Evolutionary conservation across 2,113 vertebrate genomes (phyloP).

Genomic region (Ptyas mucosa): DNA sequence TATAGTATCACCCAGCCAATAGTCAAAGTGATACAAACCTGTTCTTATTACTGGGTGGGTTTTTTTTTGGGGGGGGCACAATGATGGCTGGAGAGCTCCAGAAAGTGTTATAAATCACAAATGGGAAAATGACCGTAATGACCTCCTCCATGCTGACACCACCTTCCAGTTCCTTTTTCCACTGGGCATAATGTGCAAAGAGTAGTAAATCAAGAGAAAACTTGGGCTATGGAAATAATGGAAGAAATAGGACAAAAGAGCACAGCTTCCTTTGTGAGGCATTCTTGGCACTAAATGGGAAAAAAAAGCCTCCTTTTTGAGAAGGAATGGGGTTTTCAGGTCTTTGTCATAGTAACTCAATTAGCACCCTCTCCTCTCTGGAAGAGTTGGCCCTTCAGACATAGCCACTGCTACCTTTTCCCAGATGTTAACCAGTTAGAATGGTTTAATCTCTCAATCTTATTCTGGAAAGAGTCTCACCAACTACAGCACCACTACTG

Average conservation of each 20-base stretch:
- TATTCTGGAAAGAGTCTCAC: not conserved
- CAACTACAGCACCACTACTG: not conserved
- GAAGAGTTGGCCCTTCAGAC: not conserved
- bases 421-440: not conserved
- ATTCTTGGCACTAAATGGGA: conserved; percentile 30
- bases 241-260: conserved; percentile 14
- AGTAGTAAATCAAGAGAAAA: conserved; percentile 26
- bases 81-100: not conserved
- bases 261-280: conserved; percentile 24
- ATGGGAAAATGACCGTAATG: not conserved
- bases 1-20: not conserved
- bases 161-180: not conserved
- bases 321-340: not conserved
- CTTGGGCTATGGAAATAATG: conserved; percentile 19
- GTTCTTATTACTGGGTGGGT: not conserved
- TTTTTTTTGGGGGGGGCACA: not conserved
- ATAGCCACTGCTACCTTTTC: not conserved
- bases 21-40: not conserved
- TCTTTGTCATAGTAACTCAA: not conserved
- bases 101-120: not conserved
- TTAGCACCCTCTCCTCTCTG: not conserved
- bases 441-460: not conserved
- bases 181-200: not conserved
- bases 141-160: not conserved
- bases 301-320: not conserved